These are phyloP conservation scores for Neopelma chrysocephalum DNA, from an alignment of 2,797 vertebrate genomes.

Conservation along the genomic window DNA sequence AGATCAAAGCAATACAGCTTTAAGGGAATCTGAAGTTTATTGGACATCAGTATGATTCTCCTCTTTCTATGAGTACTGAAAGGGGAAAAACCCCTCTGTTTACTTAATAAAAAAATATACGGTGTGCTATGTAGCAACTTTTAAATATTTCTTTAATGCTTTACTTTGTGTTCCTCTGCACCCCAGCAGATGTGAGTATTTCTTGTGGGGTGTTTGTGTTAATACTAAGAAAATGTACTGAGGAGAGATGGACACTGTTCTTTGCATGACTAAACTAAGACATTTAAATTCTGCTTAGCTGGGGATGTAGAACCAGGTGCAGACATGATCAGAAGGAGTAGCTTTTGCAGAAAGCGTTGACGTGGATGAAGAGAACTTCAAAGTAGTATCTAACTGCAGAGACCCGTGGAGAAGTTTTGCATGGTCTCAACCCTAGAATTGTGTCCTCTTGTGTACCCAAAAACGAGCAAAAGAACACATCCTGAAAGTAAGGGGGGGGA, in stretches of 20 bases:
- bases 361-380: not conserved
- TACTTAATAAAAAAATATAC: not conserved
- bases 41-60: constrained; percentile 24
- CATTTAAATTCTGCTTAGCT: not conserved
- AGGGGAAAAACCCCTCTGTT: not conserved
- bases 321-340: not conserved
- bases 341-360: not conserved
- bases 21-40: constrained; percentile 6
- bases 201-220: not conserved
- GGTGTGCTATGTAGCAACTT: not conserved
- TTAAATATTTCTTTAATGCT: not conserved
- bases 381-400: not conserved
- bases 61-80: not conserved
- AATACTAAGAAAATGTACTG: not conserved
- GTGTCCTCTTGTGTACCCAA: not conserved
- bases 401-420: not conserved
- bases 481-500: not conserved
- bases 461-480: not conserved
- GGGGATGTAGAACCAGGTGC: not conserved
- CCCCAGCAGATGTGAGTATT: not conserved
- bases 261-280: not conserved
- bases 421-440: not conserved
- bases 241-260: not conserved
- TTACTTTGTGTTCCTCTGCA: not conserved
- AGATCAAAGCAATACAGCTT: constrained; percentile 41